Percentiles rank a stretch among this genome's conserved stretches.
Conservation (phyloP, 2,797 vertebrate species). For the Parotocinclus haroldoi region DNA sequence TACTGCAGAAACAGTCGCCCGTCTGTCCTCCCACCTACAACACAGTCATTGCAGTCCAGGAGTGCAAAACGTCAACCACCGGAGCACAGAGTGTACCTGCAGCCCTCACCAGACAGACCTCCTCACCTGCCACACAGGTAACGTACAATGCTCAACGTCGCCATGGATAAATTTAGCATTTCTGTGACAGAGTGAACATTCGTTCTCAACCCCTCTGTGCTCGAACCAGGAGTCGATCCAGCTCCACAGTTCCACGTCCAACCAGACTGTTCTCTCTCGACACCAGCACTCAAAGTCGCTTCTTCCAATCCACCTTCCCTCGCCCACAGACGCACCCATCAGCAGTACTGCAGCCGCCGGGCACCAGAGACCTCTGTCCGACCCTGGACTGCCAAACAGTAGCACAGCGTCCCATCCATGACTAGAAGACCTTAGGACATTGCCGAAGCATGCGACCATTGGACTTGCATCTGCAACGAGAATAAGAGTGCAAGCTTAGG, state of each 20-base stretch:
- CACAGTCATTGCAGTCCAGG: conserved; percentile 80
- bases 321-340: conserved; percentile 72
- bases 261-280: conserved; percentile 59
- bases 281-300: conserved; percentile 75
- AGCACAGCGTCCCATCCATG: conserved; percentile 54
- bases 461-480: conserved; percentile 5
- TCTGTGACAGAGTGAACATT: too few relatives aligned
- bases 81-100: conserved; percentile 3
- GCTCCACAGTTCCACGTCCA: conserved; percentile 55
- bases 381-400: conserved; percentile 86
- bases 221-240: conserved; percentile 40
- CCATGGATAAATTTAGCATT: too few relatives aligned
- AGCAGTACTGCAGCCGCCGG: conserved; percentile 68
- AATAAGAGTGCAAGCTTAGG: background rate
- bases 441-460: background rate
- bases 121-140: conserved; percentile 74
- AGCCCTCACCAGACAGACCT: conserved; percentile 71
- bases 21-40: conserved; percentile 92
- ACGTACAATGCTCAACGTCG: conserved; percentile 3
- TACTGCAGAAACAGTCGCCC: conserved; percentile 86
- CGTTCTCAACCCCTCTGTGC: conserved; percentile 59
- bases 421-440: conserved; percentile 7
- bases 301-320: conserved; percentile 77
- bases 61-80: conserved; percentile 70
- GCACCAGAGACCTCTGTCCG: conserved; percentile 86